Conservation (phyloP, 2,113 vertebrate genomes). For the Hydrolagus affinis region DNA sequence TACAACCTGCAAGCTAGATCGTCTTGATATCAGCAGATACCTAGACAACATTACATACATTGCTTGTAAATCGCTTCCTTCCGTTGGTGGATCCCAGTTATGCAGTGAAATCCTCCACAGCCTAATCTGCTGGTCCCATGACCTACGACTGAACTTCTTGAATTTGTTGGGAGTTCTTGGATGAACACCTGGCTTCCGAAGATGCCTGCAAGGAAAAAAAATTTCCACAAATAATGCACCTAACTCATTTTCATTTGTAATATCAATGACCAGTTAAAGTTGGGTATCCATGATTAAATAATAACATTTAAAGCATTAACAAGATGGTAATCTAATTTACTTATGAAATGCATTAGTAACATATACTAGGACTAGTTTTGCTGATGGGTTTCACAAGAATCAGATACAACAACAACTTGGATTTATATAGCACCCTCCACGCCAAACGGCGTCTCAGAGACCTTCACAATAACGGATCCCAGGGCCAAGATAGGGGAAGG, state of each 20-base stretch:
- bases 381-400: no score
- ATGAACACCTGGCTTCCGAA: constrained; percentile 77
- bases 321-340: background rate
- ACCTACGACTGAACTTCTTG: constrained; percentile 90
- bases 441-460: no score
- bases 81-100: constrained; percentile 80
- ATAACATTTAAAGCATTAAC: background rate
- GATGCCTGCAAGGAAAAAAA: constrained; percentile 52
- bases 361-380: no score
- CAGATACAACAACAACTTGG: no score
- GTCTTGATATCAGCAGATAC: background rate
- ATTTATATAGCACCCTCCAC: no score
- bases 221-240: background rate
- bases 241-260: background rate
- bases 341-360: background rate
- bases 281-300: background rate
- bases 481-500: no score
- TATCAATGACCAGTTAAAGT: background rate
- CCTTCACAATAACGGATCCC: no score
- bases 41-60: constrained; percentile 58
- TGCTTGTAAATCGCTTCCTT: constrained; percentile 57
- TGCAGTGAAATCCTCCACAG: constrained; percentile 91
- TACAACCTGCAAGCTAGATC: background rate
- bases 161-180: constrained; percentile 95
- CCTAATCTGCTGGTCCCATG: constrained; percentile 95